These are phyloP conservation scores for Gnathonemus echidnorhynchus DNA, from an alignment of 2,113 vertebrate genomes.

Conservation along the genomic window DNA sequence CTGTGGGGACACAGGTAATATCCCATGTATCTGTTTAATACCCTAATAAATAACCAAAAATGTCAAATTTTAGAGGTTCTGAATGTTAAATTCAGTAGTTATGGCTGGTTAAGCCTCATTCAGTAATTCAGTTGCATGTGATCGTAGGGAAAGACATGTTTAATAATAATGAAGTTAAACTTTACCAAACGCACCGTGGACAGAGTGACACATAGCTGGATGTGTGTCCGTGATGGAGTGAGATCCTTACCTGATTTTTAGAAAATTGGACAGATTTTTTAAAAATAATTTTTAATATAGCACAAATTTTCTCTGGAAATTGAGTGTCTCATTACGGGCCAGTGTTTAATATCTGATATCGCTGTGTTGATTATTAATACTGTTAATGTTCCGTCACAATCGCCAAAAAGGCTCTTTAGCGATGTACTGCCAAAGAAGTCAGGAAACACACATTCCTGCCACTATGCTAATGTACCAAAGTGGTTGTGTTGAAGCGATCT, in stretches of 20 bases:
- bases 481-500: neutral
- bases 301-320: neutral
- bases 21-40: neutral
- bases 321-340: neutral
- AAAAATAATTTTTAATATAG: neutral
- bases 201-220: neutral
- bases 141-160: neutral
- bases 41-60: neutral
- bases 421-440: neutral
- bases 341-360: neutral
- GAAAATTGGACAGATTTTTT: neutral
- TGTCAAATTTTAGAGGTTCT: neutral
- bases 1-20: neutral
- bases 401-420: neutral
- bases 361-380: neutral
- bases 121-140: neutral
- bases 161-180: neutral
- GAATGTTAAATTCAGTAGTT: neutral
- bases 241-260: neutral
- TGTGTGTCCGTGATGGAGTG: neutral
- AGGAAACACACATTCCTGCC: neutral
- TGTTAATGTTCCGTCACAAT: neutral
- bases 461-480: neutral
- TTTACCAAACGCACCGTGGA: neutral
- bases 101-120: neutral